These are phyloP conservation scores for Piaya cayana DNA, from an alignment of 2,113 vertebrate genomes.

Conservation along the genomic window DNA sequence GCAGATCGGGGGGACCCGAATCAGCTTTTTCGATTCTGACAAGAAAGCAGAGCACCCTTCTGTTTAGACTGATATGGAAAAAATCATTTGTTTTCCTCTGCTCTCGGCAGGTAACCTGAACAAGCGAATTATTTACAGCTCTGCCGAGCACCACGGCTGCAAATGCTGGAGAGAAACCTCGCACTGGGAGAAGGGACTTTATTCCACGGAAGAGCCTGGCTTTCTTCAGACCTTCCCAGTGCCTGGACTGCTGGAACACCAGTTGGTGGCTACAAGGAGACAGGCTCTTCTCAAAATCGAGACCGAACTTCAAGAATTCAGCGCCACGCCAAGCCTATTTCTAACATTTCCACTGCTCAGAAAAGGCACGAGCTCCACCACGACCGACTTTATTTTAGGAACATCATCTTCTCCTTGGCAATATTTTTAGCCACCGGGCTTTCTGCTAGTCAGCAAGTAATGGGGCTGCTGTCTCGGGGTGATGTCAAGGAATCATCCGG, in stretches of 20 bases:
- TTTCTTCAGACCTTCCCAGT: not conserved
- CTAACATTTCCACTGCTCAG: not conserved
- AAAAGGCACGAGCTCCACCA: not conserved
- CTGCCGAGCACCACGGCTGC: not conserved
- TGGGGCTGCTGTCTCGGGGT: not conserved
- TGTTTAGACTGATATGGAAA: not conserved
- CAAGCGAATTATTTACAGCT: constrained; percentile 44
- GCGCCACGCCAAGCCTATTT: not conserved
- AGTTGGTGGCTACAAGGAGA: not conserved
- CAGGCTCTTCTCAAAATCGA: not conserved
- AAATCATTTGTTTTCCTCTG: constrained; percentile 19
- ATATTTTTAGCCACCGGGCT: not conserved
- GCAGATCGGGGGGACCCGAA: not conserved
- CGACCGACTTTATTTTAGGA: not conserved
- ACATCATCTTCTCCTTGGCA: not conserved
- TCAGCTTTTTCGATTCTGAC: constrained; percentile 11
- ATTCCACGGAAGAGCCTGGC: not conserved
- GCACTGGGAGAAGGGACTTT: not conserved
- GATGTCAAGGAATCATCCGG: not conserved
- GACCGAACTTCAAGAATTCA: not conserved
- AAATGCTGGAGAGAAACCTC: not conserved
- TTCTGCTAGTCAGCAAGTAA: not conserved
- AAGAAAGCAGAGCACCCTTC: constrained; percentile 40
- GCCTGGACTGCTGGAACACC: not conserved
- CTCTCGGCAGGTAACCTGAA: constrained; percentile 17